Evolutionary conservation across 2,113 vertebrate species (phyloP).

Genomic region (Carassius gibelio): DNA sequence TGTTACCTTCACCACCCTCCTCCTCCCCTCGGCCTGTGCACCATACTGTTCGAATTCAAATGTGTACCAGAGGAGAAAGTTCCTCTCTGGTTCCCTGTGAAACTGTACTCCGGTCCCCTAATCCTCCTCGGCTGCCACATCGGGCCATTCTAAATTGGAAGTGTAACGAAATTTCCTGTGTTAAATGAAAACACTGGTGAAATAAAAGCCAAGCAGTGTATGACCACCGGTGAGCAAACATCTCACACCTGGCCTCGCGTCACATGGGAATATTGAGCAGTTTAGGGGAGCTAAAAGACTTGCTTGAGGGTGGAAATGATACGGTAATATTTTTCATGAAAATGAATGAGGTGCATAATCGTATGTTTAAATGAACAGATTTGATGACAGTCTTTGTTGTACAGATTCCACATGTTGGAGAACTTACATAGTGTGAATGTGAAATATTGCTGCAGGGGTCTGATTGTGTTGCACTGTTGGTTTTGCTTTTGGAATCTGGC

Average conservation of each 20-base stretch:
- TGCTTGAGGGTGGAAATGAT: constrained; percentile 23
- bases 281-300: constrained; percentile 24
- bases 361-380: constrained; percentile 19
- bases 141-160: constrained; percentile 75
- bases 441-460: background rate
- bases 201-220: constrained; percentile 65
- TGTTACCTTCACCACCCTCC: constrained; percentile 66
- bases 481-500: constrained; percentile 24
- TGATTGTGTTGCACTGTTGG: constrained; percentile 41
- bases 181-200: constrained; percentile 76
- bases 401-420: background rate
- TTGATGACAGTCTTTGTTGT: constrained; percentile 43
- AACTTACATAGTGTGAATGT: background rate
- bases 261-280: constrained; percentile 56
- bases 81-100: constrained; percentile 67
- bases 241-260: constrained; percentile 57
- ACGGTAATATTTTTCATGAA: constrained; percentile 16
- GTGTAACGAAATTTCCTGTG: constrained; percentile 77
- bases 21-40: constrained; percentile 48
- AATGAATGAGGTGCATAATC: constrained; percentile 28
- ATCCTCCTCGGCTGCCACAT: constrained; percentile 69
- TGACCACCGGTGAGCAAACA: constrained; percentile 52
- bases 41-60: constrained; percentile 75
- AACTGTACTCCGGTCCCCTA: constrained; percentile 69
- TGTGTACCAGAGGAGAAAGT: constrained; percentile 70